A percentile compares a stretch with the other conserved stretches of the same genome.
Conservation (phyloP, 2,113 vertebrate species). For the Sinocyclocheilus anshuiensis region DNA sequence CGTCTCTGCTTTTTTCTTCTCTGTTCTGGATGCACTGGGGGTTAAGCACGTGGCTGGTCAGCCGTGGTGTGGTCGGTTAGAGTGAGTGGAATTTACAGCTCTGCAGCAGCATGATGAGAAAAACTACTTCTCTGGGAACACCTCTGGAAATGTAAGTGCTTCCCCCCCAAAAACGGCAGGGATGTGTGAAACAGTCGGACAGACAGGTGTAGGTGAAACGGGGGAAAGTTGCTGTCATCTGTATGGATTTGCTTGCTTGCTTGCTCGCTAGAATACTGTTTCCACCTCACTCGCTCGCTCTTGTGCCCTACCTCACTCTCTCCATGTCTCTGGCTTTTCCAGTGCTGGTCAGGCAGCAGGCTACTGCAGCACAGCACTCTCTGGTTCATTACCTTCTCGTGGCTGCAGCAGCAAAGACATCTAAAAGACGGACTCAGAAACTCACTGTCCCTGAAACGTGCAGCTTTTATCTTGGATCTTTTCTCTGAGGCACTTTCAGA, state of each 20-base stretch:
- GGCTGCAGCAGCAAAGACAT: conserved; percentile 72
- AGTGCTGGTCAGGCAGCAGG: conserved; percentile 71
- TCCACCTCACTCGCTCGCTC: conserved; percentile 57
- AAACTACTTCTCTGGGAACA: conserved; percentile 52
- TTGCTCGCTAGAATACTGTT: conserved; percentile 49
- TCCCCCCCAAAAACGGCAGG: conserved; percentile 48
- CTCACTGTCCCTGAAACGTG: conserved; percentile 56
- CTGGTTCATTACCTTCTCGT: conserved; percentile 75
- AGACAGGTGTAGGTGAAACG: conserved; percentile 60
- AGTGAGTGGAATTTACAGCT: conserved; percentile 73
- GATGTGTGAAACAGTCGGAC: conserved; percentile 57
- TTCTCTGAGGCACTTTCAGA: conserved; percentile 56
- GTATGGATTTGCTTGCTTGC: conserved; percentile 72
- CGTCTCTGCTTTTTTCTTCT: conserved; percentile 51
- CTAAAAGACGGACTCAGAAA: conserved; percentile 71
- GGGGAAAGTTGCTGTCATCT: conserved; percentile 71
- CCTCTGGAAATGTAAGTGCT: conserved; percentile 54
- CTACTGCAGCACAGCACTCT: conserved; percentile 73
- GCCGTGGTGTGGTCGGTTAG: conserved; percentile 40
- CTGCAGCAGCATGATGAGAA: conserved; percentile 66
- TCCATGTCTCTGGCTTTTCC: conserved; percentile 61
- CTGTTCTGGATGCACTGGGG: conserved; percentile 66
- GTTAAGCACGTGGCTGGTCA: conserved; percentile 69
- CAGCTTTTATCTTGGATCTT: background rate
- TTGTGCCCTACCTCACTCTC: conserved; percentile 39